Evolutionary conservation across 2,113 vertebrate species (phyloP), one percentile per base, ranked within the genome.

Genomic region (Thunnus thynnus): DNA sequence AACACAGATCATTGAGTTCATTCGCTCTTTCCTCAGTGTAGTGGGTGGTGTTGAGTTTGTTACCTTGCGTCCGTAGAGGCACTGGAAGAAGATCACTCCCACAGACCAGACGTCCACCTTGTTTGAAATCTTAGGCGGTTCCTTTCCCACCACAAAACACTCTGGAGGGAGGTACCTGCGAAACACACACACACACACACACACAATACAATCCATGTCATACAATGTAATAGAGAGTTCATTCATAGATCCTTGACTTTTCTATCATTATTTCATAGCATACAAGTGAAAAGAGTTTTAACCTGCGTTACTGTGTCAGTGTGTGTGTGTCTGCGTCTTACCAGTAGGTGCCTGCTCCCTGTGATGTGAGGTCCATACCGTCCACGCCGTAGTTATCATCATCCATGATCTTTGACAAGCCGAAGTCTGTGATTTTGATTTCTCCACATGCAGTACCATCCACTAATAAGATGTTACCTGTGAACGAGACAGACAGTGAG

Each of bases 71-170:
- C 98, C 98, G 76, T 99, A 99, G 78, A 99, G 97, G 95, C 98
- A 99, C 93, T 99, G 98, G 95, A 99, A 99, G 95, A 99, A 99
- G 91, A 99, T 99, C 78, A 99, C 98, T 76, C 98, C 98, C 76
- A 99, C 98, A 47, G 98, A 99, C 98, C 98, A 99, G 20, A 99
- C 98, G 0, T 99, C 98, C 91, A 99, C 98, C 92, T 99, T 99
- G 94, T 99, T 99, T 76, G 98, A 99, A 95, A 99, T 99, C 94
- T 99, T 99, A 61, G 98, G 98, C 48, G 98, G 98, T 80, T 99
- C 98, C 91, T 99, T 99, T 68, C 98, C 98, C 86, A 99, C 98
- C 76, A 99, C 98, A 93, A 99, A 99, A 91, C 98, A 99, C 83
- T 99, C 98, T 14, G 98, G 98, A 88, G 98, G 98, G 91, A 99